Conservation (phyloP, 2,888 invertebrate species). For the Macrophya alboannulata region DNA sequence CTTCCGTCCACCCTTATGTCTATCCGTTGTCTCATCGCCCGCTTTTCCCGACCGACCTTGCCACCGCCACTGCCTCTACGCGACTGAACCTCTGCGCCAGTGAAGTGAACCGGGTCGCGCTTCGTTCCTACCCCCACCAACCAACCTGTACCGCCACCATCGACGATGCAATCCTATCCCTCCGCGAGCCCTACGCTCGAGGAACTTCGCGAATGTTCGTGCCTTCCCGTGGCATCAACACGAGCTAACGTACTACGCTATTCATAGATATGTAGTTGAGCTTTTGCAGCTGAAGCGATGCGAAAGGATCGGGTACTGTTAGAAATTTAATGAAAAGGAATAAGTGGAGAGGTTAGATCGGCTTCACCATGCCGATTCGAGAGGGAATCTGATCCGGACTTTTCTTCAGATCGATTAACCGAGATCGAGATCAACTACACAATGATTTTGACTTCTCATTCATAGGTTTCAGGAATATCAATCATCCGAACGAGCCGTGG, state of each 20-base stretch:
- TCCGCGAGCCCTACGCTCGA: background rate
- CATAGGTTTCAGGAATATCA: background rate
- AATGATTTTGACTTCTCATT: background rate
- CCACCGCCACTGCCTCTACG: constrained; percentile 64
- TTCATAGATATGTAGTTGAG: constrained; percentile 43
- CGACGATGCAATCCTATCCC: constrained; percentile 27
- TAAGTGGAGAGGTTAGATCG: background rate
- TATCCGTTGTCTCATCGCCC: constrained; percentile 53
- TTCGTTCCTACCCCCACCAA: background rate
- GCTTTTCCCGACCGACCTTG: constrained; percentile 37
- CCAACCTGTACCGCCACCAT: background rate
- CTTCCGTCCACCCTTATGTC: constrained; percentile 44
- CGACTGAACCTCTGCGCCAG: constrained; percentile 61
- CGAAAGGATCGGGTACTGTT: constrained; percentile 6
- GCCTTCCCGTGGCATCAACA: constrained; percentile 40
- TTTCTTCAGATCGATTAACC: background rate
- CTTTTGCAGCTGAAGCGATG: constrained; percentile 27
- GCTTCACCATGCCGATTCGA: background rate
- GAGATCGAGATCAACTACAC: background rate
- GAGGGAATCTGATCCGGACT: background rate
- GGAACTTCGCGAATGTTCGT: constrained; percentile 46
- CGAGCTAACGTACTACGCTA: constrained; percentile 41
- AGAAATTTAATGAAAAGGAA: constrained; percentile 8
- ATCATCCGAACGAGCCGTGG: background rate
- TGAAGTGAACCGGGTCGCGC: background rate